Percentiles rank a stretch among this genome's conserved stretches.
phyloP scores from a whole-genome alignment of 2,113 vertebrate genomes.

The Ifrita kowaldi region DNA sequence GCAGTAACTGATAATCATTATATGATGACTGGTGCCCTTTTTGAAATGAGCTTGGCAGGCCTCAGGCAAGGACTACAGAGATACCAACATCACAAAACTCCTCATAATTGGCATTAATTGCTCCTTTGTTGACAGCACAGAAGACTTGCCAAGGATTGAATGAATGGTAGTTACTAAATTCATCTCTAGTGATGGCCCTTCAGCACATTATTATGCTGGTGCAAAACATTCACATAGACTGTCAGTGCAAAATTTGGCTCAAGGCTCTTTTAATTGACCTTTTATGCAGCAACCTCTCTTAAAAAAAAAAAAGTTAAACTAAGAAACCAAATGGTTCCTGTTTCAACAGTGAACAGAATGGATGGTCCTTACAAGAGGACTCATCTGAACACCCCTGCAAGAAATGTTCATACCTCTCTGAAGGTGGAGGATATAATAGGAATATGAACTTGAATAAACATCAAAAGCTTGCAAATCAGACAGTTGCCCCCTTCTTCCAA shows the following conservation, averaged over 20 bases:
- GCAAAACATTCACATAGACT: background rate
- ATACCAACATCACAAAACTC: constrained; percentile 29
- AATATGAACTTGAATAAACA: background rate
- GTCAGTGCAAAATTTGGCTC: background rate
- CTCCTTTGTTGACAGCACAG: constrained; percentile 22
- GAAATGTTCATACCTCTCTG: background rate
- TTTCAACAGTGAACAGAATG: background rate
- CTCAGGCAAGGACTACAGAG: constrained; percentile 25
- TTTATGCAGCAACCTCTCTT: background rate
- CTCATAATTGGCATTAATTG: constrained; percentile 46
- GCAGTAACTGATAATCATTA: background rate
- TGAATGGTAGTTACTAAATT: background rate
- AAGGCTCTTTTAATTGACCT: background rate
- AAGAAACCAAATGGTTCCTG: background rate
- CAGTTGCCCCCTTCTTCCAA: background rate
- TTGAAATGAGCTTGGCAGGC: background rate
- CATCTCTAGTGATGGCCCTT: background rate
- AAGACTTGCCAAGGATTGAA: constrained; percentile 15
- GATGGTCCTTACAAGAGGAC: background rate
- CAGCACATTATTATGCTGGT: background rate
- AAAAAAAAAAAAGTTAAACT: background rate
- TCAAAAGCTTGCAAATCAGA: background rate
- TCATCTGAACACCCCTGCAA: background rate
- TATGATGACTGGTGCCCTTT: background rate
- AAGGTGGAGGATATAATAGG: background rate